Percentiles rank a stretch among this genome's conserved stretches.
Conservation (phyloP, 2,797 vertebrate species). For the Tarsius wallacei region DNA sequence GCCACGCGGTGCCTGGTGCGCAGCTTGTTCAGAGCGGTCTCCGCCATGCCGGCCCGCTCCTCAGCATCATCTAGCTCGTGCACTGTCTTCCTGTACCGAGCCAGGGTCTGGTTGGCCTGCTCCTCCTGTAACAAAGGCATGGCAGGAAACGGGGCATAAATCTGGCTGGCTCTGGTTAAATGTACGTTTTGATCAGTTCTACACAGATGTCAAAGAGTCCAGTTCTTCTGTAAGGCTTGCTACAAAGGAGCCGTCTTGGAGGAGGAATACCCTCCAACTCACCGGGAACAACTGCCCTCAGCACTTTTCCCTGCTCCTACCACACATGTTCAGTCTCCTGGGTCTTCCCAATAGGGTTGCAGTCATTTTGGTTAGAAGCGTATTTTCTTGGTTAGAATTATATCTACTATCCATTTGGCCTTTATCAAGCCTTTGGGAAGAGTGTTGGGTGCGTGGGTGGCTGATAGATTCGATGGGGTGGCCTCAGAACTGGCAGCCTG, state of each 20-base stretch:
- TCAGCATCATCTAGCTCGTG: constrained; percentile 89
- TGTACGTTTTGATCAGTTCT: neutral
- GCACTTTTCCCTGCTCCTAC: accelerated
- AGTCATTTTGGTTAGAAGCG: neutral
- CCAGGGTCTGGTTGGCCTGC: constrained; percentile 91
- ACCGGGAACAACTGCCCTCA: accelerated
- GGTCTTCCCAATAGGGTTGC: neutral
- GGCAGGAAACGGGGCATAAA: neutral
- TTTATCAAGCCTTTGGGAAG: neutral
- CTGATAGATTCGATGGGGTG: neutral
- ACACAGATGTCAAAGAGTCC: neutral
- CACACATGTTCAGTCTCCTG: neutral
- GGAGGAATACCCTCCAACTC: neutral
- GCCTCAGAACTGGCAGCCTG: neutral
- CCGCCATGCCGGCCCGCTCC: constrained; percentile 88
- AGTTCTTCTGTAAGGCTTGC: neutral
- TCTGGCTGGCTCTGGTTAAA: neutral
- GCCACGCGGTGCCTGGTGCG: constrained; percentile 87
- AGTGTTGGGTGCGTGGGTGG: neutral
- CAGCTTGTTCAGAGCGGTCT: constrained; percentile 90
- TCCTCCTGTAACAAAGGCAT: constrained; percentile 85
- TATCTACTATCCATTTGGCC: neutral
- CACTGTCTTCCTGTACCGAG: constrained; percentile 89
- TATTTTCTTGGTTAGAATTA: neutral
- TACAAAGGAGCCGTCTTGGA: neutral